phyloP scores from a whole-genome alignment of 2,888 invertebrate species.

The Falcaria lacertinaria region DNA sequence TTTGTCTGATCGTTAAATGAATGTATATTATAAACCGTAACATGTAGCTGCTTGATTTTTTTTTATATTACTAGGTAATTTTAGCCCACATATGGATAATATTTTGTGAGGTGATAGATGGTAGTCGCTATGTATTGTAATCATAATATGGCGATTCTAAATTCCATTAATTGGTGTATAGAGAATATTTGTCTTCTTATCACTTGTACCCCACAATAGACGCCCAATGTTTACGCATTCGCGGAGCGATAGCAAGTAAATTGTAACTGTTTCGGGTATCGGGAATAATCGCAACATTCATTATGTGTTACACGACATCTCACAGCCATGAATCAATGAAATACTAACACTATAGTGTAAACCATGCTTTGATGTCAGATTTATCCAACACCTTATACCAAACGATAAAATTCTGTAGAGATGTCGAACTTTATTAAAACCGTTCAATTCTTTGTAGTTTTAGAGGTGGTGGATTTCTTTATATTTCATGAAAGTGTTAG shows the following conservation, averaged over 20 bases:
- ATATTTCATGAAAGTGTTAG: not conserved
- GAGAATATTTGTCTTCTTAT: no score
- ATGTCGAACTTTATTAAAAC: not conserved
- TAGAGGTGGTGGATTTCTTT: not conserved
- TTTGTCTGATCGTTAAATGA: no score
- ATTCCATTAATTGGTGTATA: no score
- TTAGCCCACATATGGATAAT: no score
- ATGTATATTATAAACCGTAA: no score
- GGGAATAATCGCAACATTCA: conserved; percentile 55
- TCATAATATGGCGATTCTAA: no score
- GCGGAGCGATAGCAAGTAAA: conserved; percentile 53
- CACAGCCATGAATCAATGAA: conserved; percentile 31
- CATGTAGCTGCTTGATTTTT: no score
- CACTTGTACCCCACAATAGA: conserved; percentile 42
- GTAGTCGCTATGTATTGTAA: no score
- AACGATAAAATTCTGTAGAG: not conserved
- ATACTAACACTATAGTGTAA: not conserved
- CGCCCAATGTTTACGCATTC: conserved; percentile 53
- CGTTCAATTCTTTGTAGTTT: not conserved
- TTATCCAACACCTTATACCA: not conserved
- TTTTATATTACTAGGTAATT: no score
- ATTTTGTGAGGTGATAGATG: no score
- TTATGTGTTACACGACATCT: conserved; percentile 61
- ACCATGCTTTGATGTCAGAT: conserved; percentile 1
- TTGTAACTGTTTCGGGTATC: conserved; percentile 67